These are phyloP conservation scores for Pilophorus perplexus DNA, from an alignment of 2,888 invertebrate species.

Conservation along the genomic window DNA sequence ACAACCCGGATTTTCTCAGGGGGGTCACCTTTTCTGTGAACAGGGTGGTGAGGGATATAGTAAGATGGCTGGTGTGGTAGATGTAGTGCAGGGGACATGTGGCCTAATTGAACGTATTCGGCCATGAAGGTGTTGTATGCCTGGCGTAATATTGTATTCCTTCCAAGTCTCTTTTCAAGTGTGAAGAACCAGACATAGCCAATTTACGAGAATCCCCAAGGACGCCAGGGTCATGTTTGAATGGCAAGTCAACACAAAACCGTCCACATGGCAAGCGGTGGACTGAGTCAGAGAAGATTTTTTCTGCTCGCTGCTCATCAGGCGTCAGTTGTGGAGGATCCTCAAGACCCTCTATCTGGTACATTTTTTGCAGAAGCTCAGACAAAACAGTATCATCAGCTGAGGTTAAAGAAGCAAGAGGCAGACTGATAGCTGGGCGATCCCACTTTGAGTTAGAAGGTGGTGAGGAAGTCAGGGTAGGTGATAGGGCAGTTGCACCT, in stretches of 20 bases:
- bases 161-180: not conserved
- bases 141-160: not conserved
- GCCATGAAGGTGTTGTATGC: not conserved
- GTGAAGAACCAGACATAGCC: not conserved
- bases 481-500: too few species aligned
- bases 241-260: constrained; percentile 9
- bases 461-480: too few species aligned
- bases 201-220: constrained; percentile 10
- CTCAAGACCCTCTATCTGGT: too few species aligned
- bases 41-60: constrained; percentile 16
- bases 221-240: not conserved
- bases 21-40: not conserved
- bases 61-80: not conserved
- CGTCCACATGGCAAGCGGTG: not conserved
- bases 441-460: too few species aligned
- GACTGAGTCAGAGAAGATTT: not conserved
- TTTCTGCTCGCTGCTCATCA: not conserved
- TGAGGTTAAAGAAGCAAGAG: too few species aligned
- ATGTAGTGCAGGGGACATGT: too few species aligned
- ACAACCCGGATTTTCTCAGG: constrained; percentile 17
- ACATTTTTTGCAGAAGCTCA: too few species aligned
- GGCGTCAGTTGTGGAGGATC: not conserved
- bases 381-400: too few species aligned
- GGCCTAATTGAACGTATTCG: not conserved
- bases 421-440: too few species aligned